These are phyloP conservation scores for Ephialtes manifestator DNA, from an alignment of 2,888 invertebrate genomes.

Conservation along the genomic window DNA sequence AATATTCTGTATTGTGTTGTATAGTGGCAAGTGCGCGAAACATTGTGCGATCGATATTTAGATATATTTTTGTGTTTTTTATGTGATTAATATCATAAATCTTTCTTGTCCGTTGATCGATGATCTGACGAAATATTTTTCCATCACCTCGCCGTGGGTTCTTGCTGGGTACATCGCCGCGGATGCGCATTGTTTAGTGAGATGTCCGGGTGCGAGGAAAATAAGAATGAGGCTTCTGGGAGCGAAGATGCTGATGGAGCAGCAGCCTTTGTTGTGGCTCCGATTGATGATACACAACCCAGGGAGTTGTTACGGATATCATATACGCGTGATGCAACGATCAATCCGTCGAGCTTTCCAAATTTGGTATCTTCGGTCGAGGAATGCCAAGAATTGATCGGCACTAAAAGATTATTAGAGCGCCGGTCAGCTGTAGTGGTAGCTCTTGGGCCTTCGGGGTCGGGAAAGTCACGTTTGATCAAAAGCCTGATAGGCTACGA, in stretches of 20 bases:
- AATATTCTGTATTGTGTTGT: too few relatives aligned
- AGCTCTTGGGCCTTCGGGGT: constrained; percentile 34
- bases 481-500: constrained; percentile 37
- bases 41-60: too few relatives aligned
- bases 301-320: constrained; percentile 11
- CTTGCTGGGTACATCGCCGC: background rate
- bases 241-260: constrained; percentile 12
- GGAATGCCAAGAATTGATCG: constrained; percentile 34
- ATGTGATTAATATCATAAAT: too few relatives aligned
- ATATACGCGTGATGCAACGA: constrained; percentile 16
- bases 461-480: constrained; percentile 33
- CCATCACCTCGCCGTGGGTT: background rate
- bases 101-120: too few relatives aligned
- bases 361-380: constrained; percentile 36
- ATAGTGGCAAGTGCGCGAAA: too few relatives aligned
- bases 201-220: constrained; percentile 8
- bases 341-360: constrained; percentile 21
- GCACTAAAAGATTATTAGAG: constrained; percentile 29
- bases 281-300: constrained; percentile 10
- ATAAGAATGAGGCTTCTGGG: constrained; percentile 13
- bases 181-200: background rate
- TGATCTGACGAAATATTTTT: background rate
- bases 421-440: constrained; percentile 23
- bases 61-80: too few relatives aligned
- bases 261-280: constrained; percentile 7